A percentile compares a stretch with the other conserved stretches of the same genome.
phyloP scores from a whole-genome alignment of 2,113 vertebrate species.

The Verasper variegatus region DNA sequence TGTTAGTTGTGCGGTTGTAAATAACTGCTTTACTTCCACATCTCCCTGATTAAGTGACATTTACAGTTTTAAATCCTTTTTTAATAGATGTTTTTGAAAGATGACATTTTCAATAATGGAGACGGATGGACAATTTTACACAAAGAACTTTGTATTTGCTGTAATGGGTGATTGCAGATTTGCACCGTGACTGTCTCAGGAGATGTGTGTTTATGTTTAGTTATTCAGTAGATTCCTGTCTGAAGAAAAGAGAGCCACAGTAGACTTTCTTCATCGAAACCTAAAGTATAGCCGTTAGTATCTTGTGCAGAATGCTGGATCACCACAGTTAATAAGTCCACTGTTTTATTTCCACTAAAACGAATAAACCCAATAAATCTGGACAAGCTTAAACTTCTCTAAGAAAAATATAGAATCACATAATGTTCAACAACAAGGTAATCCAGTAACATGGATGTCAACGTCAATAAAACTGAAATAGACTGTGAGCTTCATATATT shows the following conservation, averaged over 20 bases:
- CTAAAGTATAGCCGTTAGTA: too few relatives aligned
- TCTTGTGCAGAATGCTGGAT: too few relatives aligned
- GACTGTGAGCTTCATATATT: not conserved
- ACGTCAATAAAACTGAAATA: too few relatives aligned
- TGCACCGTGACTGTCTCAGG: not conserved
- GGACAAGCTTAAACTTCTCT: too few relatives aligned
- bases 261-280: too few relatives aligned
- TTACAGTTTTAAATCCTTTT: conserved; percentile 18
- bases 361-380: too few relatives aligned
- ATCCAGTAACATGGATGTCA: too few relatives aligned
- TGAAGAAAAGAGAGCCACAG: too few relatives aligned
- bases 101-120: too few relatives aligned
- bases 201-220: not conserved
- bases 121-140: conserved; percentile 2
- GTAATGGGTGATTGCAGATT: conserved; percentile 6
- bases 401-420: not conserved
- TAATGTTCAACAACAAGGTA: too few relatives aligned
- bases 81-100: not conserved
- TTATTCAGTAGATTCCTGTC: not conserved
- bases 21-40: not conserved
- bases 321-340: too few relatives aligned
- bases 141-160: not conserved
- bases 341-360: too few relatives aligned
- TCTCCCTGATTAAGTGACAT: conserved; percentile 11
- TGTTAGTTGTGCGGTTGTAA: not conserved